These are phyloP conservation scores for Bradypodion ventrale DNA, from an alignment of 2,797 vertebrate genomes.

Conservation along the genomic window DNA sequence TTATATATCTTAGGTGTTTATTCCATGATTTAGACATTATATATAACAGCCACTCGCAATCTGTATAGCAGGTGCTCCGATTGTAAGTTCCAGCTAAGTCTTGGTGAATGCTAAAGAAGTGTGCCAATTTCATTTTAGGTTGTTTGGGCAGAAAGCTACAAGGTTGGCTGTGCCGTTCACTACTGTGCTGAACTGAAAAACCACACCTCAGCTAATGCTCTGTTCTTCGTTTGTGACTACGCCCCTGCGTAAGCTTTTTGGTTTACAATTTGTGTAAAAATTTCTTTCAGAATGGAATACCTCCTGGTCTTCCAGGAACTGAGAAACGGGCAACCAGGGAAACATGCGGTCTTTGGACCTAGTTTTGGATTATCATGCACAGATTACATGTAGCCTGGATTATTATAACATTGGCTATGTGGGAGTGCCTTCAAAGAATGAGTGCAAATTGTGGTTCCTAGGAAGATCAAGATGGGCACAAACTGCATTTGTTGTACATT, in stretches of 20 bases:
- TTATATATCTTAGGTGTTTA: neutral
- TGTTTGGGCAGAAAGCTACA: constrained; percentile 84
- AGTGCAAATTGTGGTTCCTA: neutral
- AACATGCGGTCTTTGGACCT: neutral
- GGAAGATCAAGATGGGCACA: too few relatives aligned
- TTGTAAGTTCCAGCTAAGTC: neutral
- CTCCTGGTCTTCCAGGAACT: neutral
- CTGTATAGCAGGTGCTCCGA: neutral
- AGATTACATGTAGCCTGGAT: neutral
- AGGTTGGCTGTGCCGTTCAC: constrained; percentile 85
- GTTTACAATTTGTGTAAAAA: neutral
- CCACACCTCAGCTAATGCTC: constrained; percentile 19
- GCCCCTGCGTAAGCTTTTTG: constrained; percentile 77
- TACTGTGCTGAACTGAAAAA: constrained; percentile 63
- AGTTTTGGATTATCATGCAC: neutral
- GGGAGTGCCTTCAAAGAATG: neutral
- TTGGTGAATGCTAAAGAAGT: constrained; percentile 7
- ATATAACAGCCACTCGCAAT: neutral
- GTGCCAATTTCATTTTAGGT: constrained; percentile 73
- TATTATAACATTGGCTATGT: neutral
- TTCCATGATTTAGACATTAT: neutral
- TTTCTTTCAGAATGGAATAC: neutral
- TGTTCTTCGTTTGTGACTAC: constrained; percentile 86
- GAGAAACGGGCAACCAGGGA: neutral
- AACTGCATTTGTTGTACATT: too few relatives aligned